phyloP scores from a whole-genome alignment of 2,113 vertebrate species.

The Crocuta crocuta region DNA sequence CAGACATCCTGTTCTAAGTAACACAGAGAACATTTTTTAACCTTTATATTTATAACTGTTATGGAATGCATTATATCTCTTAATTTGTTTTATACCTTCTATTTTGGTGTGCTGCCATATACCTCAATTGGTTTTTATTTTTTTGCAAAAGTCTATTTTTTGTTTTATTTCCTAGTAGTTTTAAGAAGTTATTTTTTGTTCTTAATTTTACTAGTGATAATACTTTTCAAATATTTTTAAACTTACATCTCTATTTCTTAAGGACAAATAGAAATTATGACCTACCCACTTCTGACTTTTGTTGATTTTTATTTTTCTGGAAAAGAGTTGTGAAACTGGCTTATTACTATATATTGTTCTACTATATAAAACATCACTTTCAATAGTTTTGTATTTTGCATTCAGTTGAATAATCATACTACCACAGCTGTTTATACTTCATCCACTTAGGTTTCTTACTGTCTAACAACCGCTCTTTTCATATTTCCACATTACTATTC shows the following conservation, averaged over 20 bases:
- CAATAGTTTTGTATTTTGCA: not conserved
- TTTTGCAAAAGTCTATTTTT: not conserved
- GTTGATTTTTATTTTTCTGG: not conserved
- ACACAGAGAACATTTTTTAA: not conserved
- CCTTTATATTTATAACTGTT: not conserved
- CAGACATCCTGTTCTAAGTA: not conserved
- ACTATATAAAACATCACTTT: not conserved
- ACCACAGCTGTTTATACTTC: not conserved
- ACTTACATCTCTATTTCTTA: not conserved
- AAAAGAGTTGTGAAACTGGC: not conserved
- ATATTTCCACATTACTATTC: not conserved
- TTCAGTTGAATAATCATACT: not conserved
- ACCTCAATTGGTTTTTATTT: not conserved
- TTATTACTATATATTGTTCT: not conserved
- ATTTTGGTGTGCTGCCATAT: not conserved
- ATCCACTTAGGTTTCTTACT: not conserved
- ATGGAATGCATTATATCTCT: not conserved
- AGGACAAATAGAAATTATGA: not conserved
- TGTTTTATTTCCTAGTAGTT: not conserved
- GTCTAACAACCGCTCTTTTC: not conserved
- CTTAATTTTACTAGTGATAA: conserved; percentile 4
- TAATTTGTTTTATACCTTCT: not conserved
- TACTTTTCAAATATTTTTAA: not conserved
- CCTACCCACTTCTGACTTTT: not conserved
- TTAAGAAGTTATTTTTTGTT: not conserved